Evolutionary conservation across 2,113 vertebrate genomes (phyloP).

Genomic region (Menura novaehollandiae): DNA sequence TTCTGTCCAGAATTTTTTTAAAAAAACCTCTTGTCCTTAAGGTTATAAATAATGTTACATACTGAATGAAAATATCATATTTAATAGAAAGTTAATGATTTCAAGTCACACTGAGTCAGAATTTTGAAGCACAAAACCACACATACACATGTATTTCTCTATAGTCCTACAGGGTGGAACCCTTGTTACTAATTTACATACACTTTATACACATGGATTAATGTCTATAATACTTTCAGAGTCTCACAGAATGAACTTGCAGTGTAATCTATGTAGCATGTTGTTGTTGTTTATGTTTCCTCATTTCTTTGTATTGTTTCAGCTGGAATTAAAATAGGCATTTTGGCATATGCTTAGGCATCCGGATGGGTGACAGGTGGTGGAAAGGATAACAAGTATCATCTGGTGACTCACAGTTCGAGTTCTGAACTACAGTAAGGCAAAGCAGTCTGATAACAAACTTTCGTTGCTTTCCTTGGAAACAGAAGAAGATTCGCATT

Average conservation of each 20-base stretch:
- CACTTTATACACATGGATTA: background rate
- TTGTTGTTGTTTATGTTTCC: background rate
- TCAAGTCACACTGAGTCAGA: background rate
- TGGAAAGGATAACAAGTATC: background rate
- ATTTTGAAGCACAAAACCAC: background rate
- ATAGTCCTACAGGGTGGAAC: background rate
- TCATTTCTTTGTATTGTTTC: background rate
- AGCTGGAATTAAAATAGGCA: background rate
- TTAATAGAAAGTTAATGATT: background rate
- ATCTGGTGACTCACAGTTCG: background rate
- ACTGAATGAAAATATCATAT: background rate
- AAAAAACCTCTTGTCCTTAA: background rate
- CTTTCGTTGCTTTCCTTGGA: background rate
- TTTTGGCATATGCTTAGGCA: background rate
- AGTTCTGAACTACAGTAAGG: background rate
- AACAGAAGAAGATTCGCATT: rapidly evolving
- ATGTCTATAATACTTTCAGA: background rate
- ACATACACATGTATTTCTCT: background rate
- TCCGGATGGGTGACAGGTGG: background rate
- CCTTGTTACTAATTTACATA: background rate
- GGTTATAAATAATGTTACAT: background rate
- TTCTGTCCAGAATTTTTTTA: background rate
- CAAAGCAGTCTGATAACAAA: background rate
- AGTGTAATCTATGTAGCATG: background rate
- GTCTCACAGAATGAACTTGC: background rate